Evolutionary conservation across 2,113 vertebrate genomes (phyloP).

Genomic region (Xiphophorus hellerii): DNA sequence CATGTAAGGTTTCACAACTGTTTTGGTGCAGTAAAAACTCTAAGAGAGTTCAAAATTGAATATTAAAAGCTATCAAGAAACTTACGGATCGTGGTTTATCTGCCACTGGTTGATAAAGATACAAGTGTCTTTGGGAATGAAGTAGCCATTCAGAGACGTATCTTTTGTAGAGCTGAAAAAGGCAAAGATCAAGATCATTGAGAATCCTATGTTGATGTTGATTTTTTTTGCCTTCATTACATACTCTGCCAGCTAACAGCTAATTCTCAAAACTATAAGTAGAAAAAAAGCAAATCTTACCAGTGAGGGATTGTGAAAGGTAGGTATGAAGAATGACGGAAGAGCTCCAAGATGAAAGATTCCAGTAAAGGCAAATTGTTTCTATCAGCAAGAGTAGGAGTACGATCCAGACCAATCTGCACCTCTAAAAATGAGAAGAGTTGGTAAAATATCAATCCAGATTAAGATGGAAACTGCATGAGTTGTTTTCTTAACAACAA

Average conservation of each 20-base stretch:
- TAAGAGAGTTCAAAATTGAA: background rate
- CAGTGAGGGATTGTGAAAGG: conserved; percentile 96
- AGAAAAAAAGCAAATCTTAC: conserved; percentile 66
- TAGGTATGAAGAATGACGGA: conserved; percentile 89
- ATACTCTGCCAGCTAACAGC: background rate
- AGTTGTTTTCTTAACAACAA: background rate
- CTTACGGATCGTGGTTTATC: conserved; percentile 93
- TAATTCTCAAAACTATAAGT: background rate
- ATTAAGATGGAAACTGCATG: background rate
- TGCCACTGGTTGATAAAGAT: conserved; percentile 98
- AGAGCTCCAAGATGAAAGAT: conserved; percentile 90
- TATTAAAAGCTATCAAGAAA: conserved; percentile 1
- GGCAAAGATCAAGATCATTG: background rate
- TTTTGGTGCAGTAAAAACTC: too few species aligned
- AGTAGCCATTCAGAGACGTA: conserved; percentile 86
- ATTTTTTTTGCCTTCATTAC: background rate
- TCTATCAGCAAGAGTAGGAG: conserved; percentile 82
- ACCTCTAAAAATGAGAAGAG: conserved; percentile 74
- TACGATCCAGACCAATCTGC: conserved; percentile 79
- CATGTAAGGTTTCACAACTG: background rate
- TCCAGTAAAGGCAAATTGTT: conserved; percentile 82
- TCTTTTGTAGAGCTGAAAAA: conserved; percentile 85
- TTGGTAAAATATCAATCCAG: background rate
- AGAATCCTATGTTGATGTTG: background rate
- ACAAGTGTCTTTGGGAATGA: conserved; percentile 90